Conservation (phyloP, 2,888 invertebrate species). For the Capitulum mitella region DNA sequence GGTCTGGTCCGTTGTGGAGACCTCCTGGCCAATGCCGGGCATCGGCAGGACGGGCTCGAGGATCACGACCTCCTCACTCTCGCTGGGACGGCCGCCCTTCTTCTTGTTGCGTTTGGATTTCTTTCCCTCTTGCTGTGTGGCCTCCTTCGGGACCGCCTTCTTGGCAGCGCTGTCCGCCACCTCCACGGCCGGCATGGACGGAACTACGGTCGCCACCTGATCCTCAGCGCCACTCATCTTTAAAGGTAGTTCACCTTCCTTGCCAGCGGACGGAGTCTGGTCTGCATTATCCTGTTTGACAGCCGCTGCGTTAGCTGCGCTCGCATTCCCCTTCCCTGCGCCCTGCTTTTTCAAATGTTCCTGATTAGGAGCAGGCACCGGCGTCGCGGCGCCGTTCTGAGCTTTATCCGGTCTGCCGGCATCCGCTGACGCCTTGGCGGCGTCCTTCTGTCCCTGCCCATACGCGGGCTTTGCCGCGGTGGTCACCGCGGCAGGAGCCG, state of each 20-base stretch:
- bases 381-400: too few relatives aligned
- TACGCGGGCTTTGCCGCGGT: neutral
- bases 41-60: neutral
- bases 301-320: neutral
- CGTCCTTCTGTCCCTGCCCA: too few relatives aligned
- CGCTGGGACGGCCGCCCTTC: neutral
- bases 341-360: neutral
- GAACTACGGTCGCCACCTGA: too few relatives aligned
- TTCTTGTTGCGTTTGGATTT: neutral
- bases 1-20: too few relatives aligned
- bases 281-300: too few relatives aligned
- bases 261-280: too few relatives aligned
- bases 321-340: neutral
- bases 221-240: too few relatives aligned
- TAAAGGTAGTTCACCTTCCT: too few relatives aligned
- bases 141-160: neutral
- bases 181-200: too few relatives aligned
- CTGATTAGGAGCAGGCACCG: too few relatives aligned
- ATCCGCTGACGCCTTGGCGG: neutral
- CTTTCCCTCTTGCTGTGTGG: neutral
- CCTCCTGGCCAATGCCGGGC: too few relatives aligned
- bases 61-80: neutral
- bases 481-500: neutral
- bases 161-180: too few relatives aligned
- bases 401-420: neutral